These are phyloP conservation scores for Sus scrofa DNA, from an alignment of 2,113 vertebrate species.

Conservation along the genomic window T2T-Sscrofa CM000820.6:104270001-104270500, in stretches of 20 bases:
- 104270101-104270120: not conserved
- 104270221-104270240: not conserved
- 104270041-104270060: not conserved
- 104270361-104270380: not conserved
- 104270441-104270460: not conserved
- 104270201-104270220: not conserved
- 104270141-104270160: not conserved
- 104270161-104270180: not conserved
- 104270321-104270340: not conserved
- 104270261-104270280: not conserved
- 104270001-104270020: not conserved
- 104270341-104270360: not conserved
- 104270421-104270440: not conserved
- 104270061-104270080: not conserved
- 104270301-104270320: not conserved
- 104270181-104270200: not conserved
- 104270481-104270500: not conserved
- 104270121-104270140: constrained; percentile 53
- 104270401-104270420: not conserved
- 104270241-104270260: not conserved
- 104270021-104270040: not conserved
- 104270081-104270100: not conserved
- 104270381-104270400: not conserved
- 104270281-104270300: not conserved
- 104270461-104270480: not conserved